These are phyloP conservation scores for Dryomyza anilis DNA, from an alignment of 2,888 invertebrate species.

Conservation along the genomic window DNA sequence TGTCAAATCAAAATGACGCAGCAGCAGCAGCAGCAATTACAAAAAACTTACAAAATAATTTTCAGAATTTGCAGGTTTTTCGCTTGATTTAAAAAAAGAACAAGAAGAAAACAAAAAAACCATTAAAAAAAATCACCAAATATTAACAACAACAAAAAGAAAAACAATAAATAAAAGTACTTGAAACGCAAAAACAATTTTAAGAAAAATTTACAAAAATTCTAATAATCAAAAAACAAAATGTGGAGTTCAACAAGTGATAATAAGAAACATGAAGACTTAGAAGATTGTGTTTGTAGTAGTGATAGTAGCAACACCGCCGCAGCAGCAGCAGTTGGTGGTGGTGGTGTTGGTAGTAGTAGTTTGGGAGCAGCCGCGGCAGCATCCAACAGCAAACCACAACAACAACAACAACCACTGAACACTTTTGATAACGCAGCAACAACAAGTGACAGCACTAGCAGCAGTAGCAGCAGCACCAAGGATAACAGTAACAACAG, in stretches of 20 bases:
- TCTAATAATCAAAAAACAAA: slow-evolving; percentile 43
- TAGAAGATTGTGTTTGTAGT: slow-evolving; percentile 49
- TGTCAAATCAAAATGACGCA: background rate
- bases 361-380: slow-evolving; percentile 39
- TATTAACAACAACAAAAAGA: slow-evolving; percentile 19
- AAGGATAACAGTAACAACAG: slow-evolving; percentile 24
- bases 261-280: slow-evolving; percentile 47
- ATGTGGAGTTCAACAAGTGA: slow-evolving; percentile 55
- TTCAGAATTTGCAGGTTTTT: slow-evolving; percentile 37
- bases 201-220: slow-evolving; percentile 23
- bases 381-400: slow-evolving; percentile 33
- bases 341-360: slow-evolving; percentile 35
- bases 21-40: slow-evolving; percentile 4
- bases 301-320: slow-evolving; percentile 28
- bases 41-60: slow-evolving; percentile 30
- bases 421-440: slow-evolving; percentile 36
- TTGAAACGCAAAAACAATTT: slow-evolving; percentile 23
- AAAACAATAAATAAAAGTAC: background rate
- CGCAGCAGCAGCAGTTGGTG: too few relatives aligned
- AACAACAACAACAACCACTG: slow-evolving; percentile 37
- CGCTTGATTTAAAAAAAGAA: too few relatives aligned
- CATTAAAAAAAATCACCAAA: slow-evolving; percentile 1
- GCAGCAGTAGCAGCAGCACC: slow-evolving; percentile 6
- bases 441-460: slow-evolving; percentile 26
- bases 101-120: slow-evolving; percentile 23